A percentile compares a stretch with the other conserved stretches of the same genome.
Conservation (phyloP, 1,140 invertebrate genomes). For the Zaprionus tsacasi region DNA sequence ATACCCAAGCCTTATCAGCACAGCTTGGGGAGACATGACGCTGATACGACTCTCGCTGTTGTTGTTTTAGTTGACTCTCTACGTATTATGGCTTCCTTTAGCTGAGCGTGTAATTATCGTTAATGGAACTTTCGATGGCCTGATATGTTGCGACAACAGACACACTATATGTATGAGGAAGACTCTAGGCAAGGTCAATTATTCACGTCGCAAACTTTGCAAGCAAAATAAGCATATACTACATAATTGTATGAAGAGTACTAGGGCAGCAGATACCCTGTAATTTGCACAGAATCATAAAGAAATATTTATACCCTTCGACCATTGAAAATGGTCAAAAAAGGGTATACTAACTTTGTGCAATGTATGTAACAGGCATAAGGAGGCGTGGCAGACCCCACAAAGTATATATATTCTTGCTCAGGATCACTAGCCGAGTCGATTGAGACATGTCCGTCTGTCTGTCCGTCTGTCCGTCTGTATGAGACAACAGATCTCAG, state of each 20-base stretch:
- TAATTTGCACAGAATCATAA: too few species aligned
- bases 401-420: too few species aligned
- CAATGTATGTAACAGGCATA: too few species aligned
- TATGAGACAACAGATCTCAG: too few species aligned
- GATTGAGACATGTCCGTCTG: too few species aligned
- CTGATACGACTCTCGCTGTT: conserved; percentile 33
- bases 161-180: background rate
- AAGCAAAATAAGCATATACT: background rate
- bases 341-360: too few species aligned
- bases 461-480: too few species aligned
- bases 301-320: too few species aligned
- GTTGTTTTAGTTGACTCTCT: conserved; percentile 2
- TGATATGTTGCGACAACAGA: background rate
- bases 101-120: conserved; percentile 31
- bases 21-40: conserved; percentile 11
- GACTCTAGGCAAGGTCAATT: conserved; percentile 2
- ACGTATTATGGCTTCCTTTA: conserved; percentile 48
- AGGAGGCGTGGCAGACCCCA: too few species aligned
- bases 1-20: conserved; percentile 55
- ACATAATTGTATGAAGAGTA: background rate
- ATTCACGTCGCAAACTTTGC: background rate
- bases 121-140: conserved; percentile 33
- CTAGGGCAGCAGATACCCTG: background rate
- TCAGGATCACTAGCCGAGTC: too few species aligned
- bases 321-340: too few species aligned